A percentile compares a stretch with the other conserved stretches of the same genome.
Conservation (phyloP, 2,888 invertebrate genomes). For the Galeopsomyia nigrocyanea region DNA sequence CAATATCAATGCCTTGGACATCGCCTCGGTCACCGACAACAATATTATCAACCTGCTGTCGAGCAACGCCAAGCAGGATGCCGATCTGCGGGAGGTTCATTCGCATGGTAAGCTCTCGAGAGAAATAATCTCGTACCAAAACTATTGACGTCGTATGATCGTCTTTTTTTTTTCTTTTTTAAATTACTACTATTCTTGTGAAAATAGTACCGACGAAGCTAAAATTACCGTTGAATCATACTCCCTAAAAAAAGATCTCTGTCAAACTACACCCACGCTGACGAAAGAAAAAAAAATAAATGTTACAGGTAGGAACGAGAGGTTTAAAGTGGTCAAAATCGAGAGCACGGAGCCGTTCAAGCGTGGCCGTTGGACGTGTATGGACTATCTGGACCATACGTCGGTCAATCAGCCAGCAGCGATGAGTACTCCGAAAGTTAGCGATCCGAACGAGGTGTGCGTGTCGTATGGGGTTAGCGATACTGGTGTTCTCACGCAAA, state of each 20-base stretch:
- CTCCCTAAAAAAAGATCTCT: too few relatives aligned
- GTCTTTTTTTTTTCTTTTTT: too few relatives aligned
- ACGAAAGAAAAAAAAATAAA: too few relatives aligned
- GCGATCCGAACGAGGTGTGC: slow-evolving; percentile 67
- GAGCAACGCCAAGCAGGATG: slow-evolving; percentile 67
- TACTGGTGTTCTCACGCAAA: slow-evolving; percentile 61
- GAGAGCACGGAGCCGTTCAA: slow-evolving; percentile 95
- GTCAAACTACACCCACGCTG: too few relatives aligned
- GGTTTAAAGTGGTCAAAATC: slow-evolving; percentile 94
- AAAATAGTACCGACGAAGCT: too few relatives aligned
- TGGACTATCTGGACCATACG: slow-evolving; percentile 93
- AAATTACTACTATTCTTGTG: too few relatives aligned
- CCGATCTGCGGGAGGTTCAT: slow-evolving; percentile 77
- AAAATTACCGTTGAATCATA: too few relatives aligned
- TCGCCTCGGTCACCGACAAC: slow-evolving; percentile 66
- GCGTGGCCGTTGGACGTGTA: slow-evolving; percentile 93
- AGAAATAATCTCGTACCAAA: too few relatives aligned
- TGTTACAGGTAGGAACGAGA: slow-evolving; percentile 77
- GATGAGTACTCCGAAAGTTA: slow-evolving; percentile 61
- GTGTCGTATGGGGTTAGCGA: slow-evolving; percentile 67
- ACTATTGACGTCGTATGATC: too few relatives aligned
- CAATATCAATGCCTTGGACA: slow-evolving; percentile 63
- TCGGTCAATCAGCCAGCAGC: slow-evolving; percentile 66
- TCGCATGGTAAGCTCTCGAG: slow-evolving; percentile 73
- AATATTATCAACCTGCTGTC: slow-evolving; percentile 66